Evolutionary conservation across 2,797 vertebrate species (phyloP), one percentile per base, ranked within the genome.

Genomic region (Galaxias olidus): DNA sequence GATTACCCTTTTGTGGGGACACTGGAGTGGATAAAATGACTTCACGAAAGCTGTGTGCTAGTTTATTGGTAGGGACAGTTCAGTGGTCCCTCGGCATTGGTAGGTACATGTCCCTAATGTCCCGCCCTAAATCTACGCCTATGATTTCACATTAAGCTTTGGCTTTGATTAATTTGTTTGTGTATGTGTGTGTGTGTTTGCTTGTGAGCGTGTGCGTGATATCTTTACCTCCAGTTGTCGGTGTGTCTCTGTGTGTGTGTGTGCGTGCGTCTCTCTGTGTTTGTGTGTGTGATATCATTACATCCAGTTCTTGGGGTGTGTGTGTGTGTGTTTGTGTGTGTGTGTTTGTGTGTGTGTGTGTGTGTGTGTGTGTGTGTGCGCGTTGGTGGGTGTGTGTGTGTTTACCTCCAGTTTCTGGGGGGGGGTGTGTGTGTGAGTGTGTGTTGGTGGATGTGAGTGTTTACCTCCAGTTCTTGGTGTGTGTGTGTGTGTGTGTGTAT

Each of bases 341-440:
- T n/a, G n/a, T n/a, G n/a, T n/a, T 45, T 18, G 14, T 13, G 43
- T 49, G 97, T 98, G 88, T 99, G 97, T 0, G 97, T 10, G 9
- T 44, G 6, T 58, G 12, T 58, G 55, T 15, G 46, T 60, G 19
- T 59, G 13, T 43, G 55, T 59, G 40, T 50, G n/a, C n/a, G n/a
- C n/a, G 15, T 14, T 15, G 41, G 10, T 65, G 63, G 42, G n/a
- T n/a, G 20, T 46, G 53, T 15, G 63, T 49, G 13, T 17, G 9
- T 50, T 9, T 48, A 40, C 50, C 49, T 19, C 9, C 42, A 48
- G 5, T 14, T 6, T 11, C 13, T 1, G 40, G 17, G n/a, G n/a
- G n/a, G n/a, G n/a, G 2, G 9, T 44, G 6, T 58, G 12, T 58
- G 55, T 15, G 46, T 60, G 19, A 51, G 13, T 43, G 55, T 59